These are phyloP conservation scores for Seriola dumerili DNA, from an alignment of 2,113 vertebrate species.

Conservation along the genomic window DNA sequence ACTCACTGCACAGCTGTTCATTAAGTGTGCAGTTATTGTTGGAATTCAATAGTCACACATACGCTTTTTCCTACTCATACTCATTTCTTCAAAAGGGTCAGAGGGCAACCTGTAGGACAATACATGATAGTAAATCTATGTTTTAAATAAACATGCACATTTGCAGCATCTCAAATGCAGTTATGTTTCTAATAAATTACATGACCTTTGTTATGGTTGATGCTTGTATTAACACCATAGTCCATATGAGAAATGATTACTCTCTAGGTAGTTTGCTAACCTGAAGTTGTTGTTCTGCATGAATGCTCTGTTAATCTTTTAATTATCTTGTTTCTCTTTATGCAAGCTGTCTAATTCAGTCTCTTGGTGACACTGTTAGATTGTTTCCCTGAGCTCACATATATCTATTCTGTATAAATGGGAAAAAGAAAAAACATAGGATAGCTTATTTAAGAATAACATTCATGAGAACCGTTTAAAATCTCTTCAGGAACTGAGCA, in stretches of 20 bases:
- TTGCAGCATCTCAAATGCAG: neutral
- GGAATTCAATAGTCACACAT: conserved; percentile 15
- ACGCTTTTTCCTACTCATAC: neutral
- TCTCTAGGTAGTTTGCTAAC: neutral
- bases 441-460: neutral
- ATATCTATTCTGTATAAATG: neutral
- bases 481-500: too few relatives aligned
- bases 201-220: neutral
- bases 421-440: neutral
- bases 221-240: conserved; percentile 8
- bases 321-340: conserved; percentile 29
- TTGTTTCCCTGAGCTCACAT: conserved; percentile 9
- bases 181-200: neutral
- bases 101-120: neutral
- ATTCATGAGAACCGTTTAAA: neutral
- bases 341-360: conserved; percentile 29
- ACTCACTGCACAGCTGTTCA: neutral
- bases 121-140: neutral
- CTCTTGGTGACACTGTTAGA: conserved; percentile 9
- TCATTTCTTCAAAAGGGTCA: neutral
- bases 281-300: conserved; percentile 37
- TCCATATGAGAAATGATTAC: neutral
- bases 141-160: neutral
- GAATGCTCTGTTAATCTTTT: conserved; percentile 47
- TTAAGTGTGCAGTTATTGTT: conserved; percentile 23